These are phyloP conservation scores for Psilopsiagon aymara DNA, from an alignment of 2,113 vertebrate species.

Conservation along the genomic window DNA sequence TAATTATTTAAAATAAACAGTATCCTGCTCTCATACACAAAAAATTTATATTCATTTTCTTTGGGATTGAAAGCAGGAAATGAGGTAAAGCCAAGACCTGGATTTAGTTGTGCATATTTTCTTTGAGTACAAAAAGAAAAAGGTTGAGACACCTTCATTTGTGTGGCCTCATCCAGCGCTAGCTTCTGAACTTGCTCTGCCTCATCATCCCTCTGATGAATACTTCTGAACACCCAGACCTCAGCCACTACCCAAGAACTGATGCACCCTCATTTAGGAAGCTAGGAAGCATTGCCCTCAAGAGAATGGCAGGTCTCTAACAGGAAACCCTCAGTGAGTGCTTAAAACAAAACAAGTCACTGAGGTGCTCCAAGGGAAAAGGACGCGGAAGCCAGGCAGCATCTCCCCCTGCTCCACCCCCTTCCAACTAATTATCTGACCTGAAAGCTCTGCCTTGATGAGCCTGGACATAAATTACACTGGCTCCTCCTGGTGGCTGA, in stretches of 20 bases:
- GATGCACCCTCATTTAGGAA: fast-evolving
- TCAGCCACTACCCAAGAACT: neutral
- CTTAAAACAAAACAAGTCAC: neutral
- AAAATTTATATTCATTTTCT: neutral
- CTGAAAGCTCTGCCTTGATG: neutral
- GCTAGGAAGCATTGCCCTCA: neutral
- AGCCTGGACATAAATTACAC: neutral
- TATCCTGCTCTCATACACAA: neutral
- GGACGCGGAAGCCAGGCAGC: neutral
- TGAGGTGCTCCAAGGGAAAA: neutral
- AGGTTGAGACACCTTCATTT: neutral
- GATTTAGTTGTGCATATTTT: neutral
- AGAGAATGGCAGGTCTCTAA: neutral
- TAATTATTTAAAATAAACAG: neutral
- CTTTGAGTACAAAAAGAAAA: neutral
- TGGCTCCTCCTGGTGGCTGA: conserved; percentile 45
- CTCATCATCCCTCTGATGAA: neutral
- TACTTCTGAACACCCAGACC: fast-evolving
- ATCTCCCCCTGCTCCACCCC: neutral
- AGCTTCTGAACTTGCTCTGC: neutral
- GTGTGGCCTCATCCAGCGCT: neutral
- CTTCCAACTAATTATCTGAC: neutral
- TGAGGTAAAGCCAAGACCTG: neutral
- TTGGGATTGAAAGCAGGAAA: neutral
- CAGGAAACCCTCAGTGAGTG: neutral